Percentiles rank a stretch among this genome's conserved stretches.
Evolutionary conservation across 1,140 invertebrate genomes (phyloP).

Genomic region (Papilio xuthus): DNA sequence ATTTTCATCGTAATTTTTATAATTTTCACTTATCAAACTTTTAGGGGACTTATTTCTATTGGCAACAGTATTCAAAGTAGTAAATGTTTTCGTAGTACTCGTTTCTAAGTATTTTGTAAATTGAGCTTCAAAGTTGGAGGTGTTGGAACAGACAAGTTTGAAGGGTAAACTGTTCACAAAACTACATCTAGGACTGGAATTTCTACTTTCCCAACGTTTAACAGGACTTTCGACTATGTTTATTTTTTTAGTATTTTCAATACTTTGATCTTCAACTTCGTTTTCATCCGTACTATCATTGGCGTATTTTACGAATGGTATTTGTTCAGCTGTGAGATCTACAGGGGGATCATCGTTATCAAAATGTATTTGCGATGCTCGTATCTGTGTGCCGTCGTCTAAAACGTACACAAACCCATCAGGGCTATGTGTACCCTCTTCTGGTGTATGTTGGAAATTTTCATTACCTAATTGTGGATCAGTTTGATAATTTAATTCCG

Average conservation of each 20-base stretch:
- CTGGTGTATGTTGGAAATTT: slow-evolving; percentile 50
- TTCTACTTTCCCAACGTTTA: slow-evolving; percentile 50
- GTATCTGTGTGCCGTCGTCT: slow-evolving; percentile 74
- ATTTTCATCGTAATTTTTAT: slow-evolving; percentile 58
- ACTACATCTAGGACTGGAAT: slow-evolving; percentile 58
- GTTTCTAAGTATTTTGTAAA: slow-evolving; percentile 69
- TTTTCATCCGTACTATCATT: slow-evolving; percentile 51
- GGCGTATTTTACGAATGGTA: slow-evolving; percentile 70
- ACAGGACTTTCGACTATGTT: slow-evolving; percentile 69
- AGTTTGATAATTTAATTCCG: slow-evolving; percentile 52
- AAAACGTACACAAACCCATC: slow-evolving; percentile 66
- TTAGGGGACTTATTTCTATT: slow-evolving; percentile 58
- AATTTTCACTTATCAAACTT: slow-evolving; percentile 58
- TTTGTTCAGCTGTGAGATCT: slow-evolving; percentile 65
- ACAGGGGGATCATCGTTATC: slow-evolving; percentile 70
- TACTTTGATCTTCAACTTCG: slow-evolving; percentile 40
- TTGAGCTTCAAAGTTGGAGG: slow-evolving; percentile 67
- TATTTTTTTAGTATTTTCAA: slow-evolving; percentile 55
- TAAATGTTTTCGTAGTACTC: slow-evolving; percentile 54
- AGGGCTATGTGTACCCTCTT: slow-evolving; percentile 43
- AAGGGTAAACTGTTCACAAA: slow-evolving; percentile 69
- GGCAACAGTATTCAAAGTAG: slow-evolving; percentile 50
- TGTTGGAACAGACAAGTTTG: slow-evolving; percentile 66
- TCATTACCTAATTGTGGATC: slow-evolving; percentile 39
- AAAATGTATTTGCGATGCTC: slow-evolving; percentile 75